A percentile compares a stretch with the other conserved stretches of the same genome.
Conservation (phyloP, 2,113 vertebrate genomes). For the Acanthochromis polyacanthus region DNA sequence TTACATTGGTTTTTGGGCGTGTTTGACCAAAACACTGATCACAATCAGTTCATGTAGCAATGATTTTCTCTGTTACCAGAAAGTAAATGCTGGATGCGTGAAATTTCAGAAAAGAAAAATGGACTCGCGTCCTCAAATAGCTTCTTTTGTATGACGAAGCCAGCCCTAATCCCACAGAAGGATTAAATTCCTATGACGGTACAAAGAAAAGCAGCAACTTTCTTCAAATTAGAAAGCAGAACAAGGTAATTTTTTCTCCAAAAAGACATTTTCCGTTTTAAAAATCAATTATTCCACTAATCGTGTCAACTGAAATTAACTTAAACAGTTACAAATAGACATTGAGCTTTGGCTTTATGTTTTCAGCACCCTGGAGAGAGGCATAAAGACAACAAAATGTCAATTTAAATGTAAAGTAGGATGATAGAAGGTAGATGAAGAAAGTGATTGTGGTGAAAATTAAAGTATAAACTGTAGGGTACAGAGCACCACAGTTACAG, state of each 20-base stretch:
- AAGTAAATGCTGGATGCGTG: too few relatives aligned
- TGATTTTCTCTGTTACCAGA: too few relatives aligned
- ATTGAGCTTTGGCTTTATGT: background rate
- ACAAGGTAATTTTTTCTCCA: background rate
- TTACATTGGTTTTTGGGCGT: too few relatives aligned
- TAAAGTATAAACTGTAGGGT: background rate
- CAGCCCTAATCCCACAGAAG: background rate
- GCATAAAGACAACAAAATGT: background rate
- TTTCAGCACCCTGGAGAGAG: slow-evolving; percentile 29
- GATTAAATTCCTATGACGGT: background rate
- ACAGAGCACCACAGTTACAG: background rate
- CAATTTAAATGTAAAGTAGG: slow-evolving; percentile 1
- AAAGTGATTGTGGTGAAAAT: background rate
- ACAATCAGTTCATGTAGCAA: too few relatives aligned
- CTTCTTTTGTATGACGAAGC: background rate
- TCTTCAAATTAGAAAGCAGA: background rate
- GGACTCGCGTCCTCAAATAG: background rate
- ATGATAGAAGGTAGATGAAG: background rate
- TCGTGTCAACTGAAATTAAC: background rate
- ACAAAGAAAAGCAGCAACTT: background rate
- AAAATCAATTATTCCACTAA: background rate
- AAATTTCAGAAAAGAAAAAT: background rate
- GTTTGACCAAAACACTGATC: too few relatives aligned
- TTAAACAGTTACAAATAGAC: background rate
- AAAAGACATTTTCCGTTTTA: background rate